Evolutionary conservation across 2,113 vertebrate species (phyloP).

Genomic region (Marcusenius ussheri): DNA sequence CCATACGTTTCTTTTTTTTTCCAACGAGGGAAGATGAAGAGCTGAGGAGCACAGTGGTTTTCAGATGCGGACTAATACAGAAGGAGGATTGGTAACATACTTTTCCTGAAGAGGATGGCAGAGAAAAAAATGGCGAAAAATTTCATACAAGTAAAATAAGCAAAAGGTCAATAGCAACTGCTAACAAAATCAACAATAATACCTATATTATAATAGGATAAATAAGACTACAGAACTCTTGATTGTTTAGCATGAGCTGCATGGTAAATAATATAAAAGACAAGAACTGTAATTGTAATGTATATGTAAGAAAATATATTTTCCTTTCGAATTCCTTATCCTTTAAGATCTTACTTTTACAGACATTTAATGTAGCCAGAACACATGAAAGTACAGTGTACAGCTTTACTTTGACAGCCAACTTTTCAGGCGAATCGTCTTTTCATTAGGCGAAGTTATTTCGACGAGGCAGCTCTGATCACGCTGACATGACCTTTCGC

Average conservation of each 20-base stretch:
- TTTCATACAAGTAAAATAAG: conserved; percentile 25
- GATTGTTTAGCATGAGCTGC: conserved; percentile 79
- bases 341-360: conserved; percentile 73
- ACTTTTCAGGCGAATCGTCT: conserved; percentile 53
- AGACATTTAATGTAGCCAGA: conserved; percentile 71
- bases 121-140: background rate
- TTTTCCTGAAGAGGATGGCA: conserved; percentile 11
- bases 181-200: conserved; percentile 26
- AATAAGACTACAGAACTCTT: conserved; percentile 60
- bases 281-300: conserved; percentile 64
- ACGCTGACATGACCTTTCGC: conserved; percentile 68
- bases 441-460: conserved; percentile 58
- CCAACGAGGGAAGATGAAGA: background rate
- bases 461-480: conserved; percentile 69
- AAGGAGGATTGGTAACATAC: conserved; percentile 21
- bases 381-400: conserved; percentile 57
- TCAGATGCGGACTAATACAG: conserved; percentile 13
- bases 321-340: conserved; percentile 59
- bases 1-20: conserved; percentile 9
- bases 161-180: conserved; percentile 18
- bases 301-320: conserved; percentile 62
- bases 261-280: conserved; percentile 62
- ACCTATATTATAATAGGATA: conserved; percentile 33
- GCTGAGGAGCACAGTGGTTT: conserved; percentile 1
- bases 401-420: conserved; percentile 53